Evolutionary conservation across 1,140 invertebrate genomes (phyloP), one percentile per base, ranked within the genome.

Genomic region (Diprion similis): DNA sequence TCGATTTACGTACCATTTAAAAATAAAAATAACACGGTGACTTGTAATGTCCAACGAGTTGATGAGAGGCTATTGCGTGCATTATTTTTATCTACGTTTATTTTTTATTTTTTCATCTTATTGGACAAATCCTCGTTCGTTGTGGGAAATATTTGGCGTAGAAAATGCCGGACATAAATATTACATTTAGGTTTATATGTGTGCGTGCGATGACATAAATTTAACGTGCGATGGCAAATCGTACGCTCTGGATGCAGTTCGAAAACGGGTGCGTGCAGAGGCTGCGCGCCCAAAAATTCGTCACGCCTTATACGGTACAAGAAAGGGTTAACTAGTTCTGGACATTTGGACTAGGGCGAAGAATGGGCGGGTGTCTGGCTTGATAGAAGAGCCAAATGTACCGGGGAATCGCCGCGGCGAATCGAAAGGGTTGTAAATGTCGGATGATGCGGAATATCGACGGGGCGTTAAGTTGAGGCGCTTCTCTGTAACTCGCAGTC

Each of bases 311-410:
- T 59, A 59, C 51, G 51, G 51, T 59, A 59, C 51, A 59, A 59
- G 51, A 59, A 59, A 59, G 51, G 51, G 51, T 59, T 59, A 15
- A 59, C 51, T 59, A 59, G 51, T 59, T 59, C n/a, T 17, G 51
- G 51, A 59, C 51, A 17, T 59, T 59, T 59, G 6, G 51, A 59
- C 51, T 13, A 59, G 51, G 51, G 51, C 51, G 9, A 59, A 59
- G n/a, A 59, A 59, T 59, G 6, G 11, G n/a, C 51, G 51, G 51
- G 51, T 59, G 51, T 59, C 51, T 59, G n/a, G 51, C n/a, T 59
- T 59, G 51, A 59, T 59, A 59, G 51, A 59, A 17, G 51, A 6
- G 51, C 11, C n/a, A 17, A 59, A 59, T 59, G 51, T 59, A 17
- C 51, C 51, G 11, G 51, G 51, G 51, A 59, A 59, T 59, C 51